phyloP scores from a whole-genome alignment of 2,888 invertebrate genomes.

The Nysson spinosus region DNA sequence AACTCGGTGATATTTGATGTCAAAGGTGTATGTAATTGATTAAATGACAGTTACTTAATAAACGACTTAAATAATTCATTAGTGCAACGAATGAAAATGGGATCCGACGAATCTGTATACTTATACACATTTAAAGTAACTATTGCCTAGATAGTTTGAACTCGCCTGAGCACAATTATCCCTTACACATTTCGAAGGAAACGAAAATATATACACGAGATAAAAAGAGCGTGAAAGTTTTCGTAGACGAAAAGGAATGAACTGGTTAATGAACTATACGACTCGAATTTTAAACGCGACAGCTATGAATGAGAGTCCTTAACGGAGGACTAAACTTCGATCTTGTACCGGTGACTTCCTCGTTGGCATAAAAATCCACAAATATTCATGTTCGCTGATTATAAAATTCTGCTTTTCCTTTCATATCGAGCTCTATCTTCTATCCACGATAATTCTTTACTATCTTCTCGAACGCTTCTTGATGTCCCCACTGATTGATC shows the following conservation, averaged over 20 bases:
- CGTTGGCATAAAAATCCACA: conserved; percentile 18
- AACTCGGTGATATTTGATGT: too few relatives aligned
- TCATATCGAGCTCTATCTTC: conserved; percentile 10
- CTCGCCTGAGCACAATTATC: conserved; percentile 1
- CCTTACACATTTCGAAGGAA: neutral
- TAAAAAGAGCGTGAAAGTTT: neutral
- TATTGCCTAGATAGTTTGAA: conserved; percentile 15
- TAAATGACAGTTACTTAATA: too few relatives aligned
- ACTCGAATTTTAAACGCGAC: conserved; percentile 27
- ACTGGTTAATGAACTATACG: conserved; percentile 31
- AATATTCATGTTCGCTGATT: conserved; percentile 18
- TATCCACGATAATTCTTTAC: conserved; percentile 17
- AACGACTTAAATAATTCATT: too few relatives aligned
- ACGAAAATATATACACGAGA: conserved; percentile 1
- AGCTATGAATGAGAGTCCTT: conserved; percentile 21
- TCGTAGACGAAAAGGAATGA: neutral
- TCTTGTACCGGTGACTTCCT: conserved; percentile 48
- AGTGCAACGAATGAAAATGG: too few relatives aligned
- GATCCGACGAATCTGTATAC: neutral
- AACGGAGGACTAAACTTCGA: conserved; percentile 29
- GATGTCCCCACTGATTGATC: conserved; percentile 12
- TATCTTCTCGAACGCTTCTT: conserved; percentile 16
- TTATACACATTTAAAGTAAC: conserved; percentile 4
- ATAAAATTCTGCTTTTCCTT: conserved; percentile 23
- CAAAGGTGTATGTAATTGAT: too few relatives aligned